A percentile compares a stretch with the other conserved stretches of the same genome.
phyloP scores from a whole-genome alignment of 2,888 invertebrate genomes.

The Plebejus melissa region DNA sequence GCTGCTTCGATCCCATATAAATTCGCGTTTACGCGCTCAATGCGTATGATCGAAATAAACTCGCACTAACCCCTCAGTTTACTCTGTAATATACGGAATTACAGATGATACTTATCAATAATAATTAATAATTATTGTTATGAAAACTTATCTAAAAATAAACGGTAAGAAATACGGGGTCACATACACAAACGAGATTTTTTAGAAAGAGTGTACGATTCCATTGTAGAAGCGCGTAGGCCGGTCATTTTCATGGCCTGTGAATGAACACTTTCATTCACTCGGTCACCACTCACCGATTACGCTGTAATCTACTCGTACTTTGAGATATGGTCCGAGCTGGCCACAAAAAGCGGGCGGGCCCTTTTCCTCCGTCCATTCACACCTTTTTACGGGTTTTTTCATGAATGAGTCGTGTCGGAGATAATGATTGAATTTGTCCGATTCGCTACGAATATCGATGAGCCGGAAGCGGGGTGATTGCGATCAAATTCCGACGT shows the following conservation, averaged over 20 bases:
- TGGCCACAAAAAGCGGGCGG: constrained; percentile 61
- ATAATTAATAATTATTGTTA: too few species aligned
- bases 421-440: constrained; percentile 78
- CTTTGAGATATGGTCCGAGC: constrained; percentile 30
- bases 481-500: constrained; percentile 70
- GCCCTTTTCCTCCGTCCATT: constrained; percentile 65
- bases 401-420: constrained; percentile 77
- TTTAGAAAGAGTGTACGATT: constrained; percentile 1
- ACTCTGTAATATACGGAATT: too few species aligned
- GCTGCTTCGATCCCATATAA: too few species aligned
- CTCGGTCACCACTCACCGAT: constrained; percentile 59
- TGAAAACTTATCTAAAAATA: too few species aligned
- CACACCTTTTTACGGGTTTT: constrained; percentile 75
- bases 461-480: constrained; percentile 76
- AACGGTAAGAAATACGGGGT: too few species aligned
- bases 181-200: not conserved
- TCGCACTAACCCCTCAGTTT: too few species aligned
- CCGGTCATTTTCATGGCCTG: constrained; percentile 30
- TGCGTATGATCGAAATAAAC: too few species aligned
- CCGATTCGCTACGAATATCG: constrained; percentile 79
- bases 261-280: constrained; percentile 73
- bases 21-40: too few species aligned
- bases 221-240: constrained; percentile 30
- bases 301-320: constrained; percentile 69
- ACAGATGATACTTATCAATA: too few species aligned